These are phyloP conservation scores for Hofmannophila pseudospretella DNA, from an alignment of 2,888 invertebrate genomes.

Conservation along the genomic window DNA sequence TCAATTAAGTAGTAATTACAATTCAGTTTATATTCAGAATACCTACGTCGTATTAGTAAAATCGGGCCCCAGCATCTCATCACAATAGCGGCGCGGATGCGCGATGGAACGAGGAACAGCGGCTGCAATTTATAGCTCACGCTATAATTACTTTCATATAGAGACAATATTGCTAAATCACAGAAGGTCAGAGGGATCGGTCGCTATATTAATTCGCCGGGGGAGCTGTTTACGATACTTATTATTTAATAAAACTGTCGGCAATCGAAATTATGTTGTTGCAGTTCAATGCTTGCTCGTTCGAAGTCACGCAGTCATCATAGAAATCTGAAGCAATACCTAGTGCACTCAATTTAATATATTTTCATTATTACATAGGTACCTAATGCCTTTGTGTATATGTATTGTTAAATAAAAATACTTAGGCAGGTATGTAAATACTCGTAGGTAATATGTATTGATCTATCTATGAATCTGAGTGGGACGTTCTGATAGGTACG, in stretches of 20 bases:
- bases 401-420: no score
- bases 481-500: no score
- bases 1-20: no score
- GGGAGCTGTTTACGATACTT: constrained; percentile 47
- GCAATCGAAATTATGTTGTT: constrained; percentile 34
- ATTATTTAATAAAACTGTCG: constrained; percentile 59
- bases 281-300: constrained; percentile 16
- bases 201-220: constrained; percentile 38
- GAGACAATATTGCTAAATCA: constrained; percentile 54
- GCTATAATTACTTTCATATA: constrained; percentile 51
- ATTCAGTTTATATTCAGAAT: no score
- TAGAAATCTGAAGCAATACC: neutral
- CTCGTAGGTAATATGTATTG: no score
- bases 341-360: no score
- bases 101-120: constrained; percentile 10
- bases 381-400: no score
- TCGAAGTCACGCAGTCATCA: constrained; percentile 14
- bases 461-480: no score
- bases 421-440: no score
- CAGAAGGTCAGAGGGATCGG: constrained; percentile 41
- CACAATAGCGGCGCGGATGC: constrained; percentile 3
- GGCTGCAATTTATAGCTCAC: constrained; percentile 40
- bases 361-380: no score
- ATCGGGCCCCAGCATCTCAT: no score
- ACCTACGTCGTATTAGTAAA: no score